phyloP scores from a whole-genome alignment of 2,113 vertebrate genomes.

The Tachycineta bicolor region DNA sequence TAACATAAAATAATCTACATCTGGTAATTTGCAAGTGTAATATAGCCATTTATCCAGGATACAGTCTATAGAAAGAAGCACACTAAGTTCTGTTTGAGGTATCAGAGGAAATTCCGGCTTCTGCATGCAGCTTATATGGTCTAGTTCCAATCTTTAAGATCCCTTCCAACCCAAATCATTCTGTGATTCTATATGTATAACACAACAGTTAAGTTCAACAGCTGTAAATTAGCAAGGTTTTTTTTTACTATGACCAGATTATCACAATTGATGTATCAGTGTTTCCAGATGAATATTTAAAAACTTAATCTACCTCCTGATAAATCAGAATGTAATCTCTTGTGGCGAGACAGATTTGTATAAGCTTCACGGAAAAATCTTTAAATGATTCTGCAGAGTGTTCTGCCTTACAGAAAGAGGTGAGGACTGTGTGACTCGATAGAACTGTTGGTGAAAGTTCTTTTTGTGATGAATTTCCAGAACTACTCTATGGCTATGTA shows the following conservation, averaged over 20 bases:
- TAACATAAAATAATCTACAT: not conserved
- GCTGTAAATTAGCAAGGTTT: not conserved
- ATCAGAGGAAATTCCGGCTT: not conserved
- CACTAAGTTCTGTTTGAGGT: not conserved
- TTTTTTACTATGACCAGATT: not conserved
- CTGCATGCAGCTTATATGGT: not conserved
- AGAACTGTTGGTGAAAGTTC: not conserved
- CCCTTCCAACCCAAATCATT: not conserved
- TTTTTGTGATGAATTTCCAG: not conserved
- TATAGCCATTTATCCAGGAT: not conserved
- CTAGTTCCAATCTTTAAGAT: not conserved
- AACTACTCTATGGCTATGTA: not conserved
- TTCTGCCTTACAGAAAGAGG: not conserved
- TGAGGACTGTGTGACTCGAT: not conserved
- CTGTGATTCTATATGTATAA: rapidly evolving
- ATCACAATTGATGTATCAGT: not conserved
- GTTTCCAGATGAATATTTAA: not conserved
- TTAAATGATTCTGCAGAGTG: not conserved
- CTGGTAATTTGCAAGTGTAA: not conserved
- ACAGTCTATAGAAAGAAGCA: not conserved
- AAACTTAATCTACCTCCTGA: not conserved
- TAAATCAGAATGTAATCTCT: not conserved
- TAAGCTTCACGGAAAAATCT: not conserved
- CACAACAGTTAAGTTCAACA: not conserved
- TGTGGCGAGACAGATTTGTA: not conserved